Evolutionary conservation across 2,113 vertebrate genomes (phyloP), one percentile per base, ranked within the genome.

Genomic region (Chitala chitala): DNA sequence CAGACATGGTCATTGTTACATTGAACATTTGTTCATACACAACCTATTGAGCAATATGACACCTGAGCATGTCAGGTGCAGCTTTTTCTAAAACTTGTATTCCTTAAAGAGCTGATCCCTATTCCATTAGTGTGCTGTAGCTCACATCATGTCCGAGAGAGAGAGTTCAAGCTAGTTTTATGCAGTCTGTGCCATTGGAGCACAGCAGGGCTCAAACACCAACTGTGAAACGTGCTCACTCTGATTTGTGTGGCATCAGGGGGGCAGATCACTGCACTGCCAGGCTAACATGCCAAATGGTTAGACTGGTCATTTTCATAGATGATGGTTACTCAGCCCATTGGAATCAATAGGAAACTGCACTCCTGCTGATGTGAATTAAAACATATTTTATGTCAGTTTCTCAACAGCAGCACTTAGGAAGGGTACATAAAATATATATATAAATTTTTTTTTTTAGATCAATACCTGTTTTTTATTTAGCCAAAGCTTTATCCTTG

Each of bases 401-500:
- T 63, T 33, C 26, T 68, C 22, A 26, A 29, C 40, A 26, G 42
- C 17, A 29, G 40, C 40, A 68, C 42, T 68, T 15, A 46, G 4
- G 42, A 46, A 5, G 46, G 46, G n/a, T 68, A 46, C 26, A 46
- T 46, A 46, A n/a, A n/a, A n/a, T 48, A 68, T n/a, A 13, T 42
- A 46, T 68, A 48, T 68, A 68, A n/a, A n/a, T n/a, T n/a, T n/a
- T n/a, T n/a, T n/a, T n/a, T 46, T 48, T 68, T 29, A 68, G 42
- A 46, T 46, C 40, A 29, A 68, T 68, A 8, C 42, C 22, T 42
- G 44, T 15, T 29, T 29, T 29, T 15, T 44, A 12, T 24, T 12
- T n/a, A 24, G 4, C 24, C 46, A 46, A n/a, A 46, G 12, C 29
- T 48, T 36, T 42, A 8, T 33, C 59, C 9, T 26, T 63, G 31